Conservation (phyloP, 1,140 invertebrate species). For the Listronotus oregonensis region DNA sequence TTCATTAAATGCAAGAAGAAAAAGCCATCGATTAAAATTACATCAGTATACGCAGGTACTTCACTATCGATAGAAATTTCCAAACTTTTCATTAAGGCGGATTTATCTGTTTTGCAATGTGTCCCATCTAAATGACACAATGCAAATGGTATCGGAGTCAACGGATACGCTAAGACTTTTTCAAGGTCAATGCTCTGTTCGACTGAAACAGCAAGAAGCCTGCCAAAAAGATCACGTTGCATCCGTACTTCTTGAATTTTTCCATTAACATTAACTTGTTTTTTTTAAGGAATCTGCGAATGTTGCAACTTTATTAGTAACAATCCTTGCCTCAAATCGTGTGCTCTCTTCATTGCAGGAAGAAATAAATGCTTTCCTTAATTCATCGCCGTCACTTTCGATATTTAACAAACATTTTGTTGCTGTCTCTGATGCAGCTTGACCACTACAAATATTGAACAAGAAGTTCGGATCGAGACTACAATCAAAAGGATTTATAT, state of each 20-base stretch:
- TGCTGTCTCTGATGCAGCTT: background rate
- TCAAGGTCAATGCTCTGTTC: too few species aligned
- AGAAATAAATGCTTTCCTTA: background rate
- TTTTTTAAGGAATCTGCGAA: slow-evolving; percentile 1
- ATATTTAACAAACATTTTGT: background rate
- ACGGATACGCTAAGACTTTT: too few species aligned
- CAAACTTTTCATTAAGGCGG: slow-evolving; percentile 34
- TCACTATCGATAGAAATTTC: slow-evolving; percentile 30
- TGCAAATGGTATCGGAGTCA: too few species aligned
- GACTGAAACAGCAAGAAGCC: background rate
- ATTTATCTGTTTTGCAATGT: slow-evolving; percentile 31
- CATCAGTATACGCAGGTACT: slow-evolving; percentile 16
- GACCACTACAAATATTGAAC: background rate
- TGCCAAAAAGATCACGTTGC: background rate
- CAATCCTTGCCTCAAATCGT: background rate
- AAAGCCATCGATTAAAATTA: too few species aligned
- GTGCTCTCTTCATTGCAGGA: background rate
- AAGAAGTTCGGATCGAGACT: background rate
- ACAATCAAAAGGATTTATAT: background rate
- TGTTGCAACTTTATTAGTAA: background rate
- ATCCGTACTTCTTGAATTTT: background rate
- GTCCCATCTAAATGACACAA: background rate
- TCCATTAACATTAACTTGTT: background rate
- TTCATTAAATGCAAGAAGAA: slow-evolving; percentile 19
- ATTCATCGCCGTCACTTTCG: background rate